Evolutionary conservation across 2,797 vertebrate genomes (phyloP).

Genomic region (Epinephelus awoara): DNA sequence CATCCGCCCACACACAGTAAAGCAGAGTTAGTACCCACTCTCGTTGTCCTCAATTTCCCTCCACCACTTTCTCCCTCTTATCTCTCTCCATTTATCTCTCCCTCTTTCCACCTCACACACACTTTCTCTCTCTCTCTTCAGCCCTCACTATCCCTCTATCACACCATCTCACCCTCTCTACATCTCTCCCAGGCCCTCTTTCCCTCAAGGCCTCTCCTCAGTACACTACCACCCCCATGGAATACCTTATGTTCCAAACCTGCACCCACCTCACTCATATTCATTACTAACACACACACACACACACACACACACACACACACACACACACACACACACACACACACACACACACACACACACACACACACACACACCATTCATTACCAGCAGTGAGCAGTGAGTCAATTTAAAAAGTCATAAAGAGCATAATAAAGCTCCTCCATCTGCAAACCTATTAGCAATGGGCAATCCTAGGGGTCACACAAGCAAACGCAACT

Average conservation of each 20-base stretch:
- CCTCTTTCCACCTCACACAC: background rate
- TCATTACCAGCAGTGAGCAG: conserved; percentile 54
- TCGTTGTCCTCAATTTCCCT: conserved; percentile 52
- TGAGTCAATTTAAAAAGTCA: conserved; percentile 73
- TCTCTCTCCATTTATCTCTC: conserved; percentile 2
- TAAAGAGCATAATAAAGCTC: conserved; percentile 73
- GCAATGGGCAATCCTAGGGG: conserved; percentile 50
- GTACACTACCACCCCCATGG: conserved; percentile 28
- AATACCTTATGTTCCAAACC: conserved; percentile 58
- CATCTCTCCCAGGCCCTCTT: conserved; percentile 7
- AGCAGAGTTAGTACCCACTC: conserved; percentile 45
- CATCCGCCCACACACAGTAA: conserved; percentile 45
- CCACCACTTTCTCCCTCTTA: conserved; percentile 22
- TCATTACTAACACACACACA: conserved; percentile 39
- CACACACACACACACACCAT: conserved; percentile 8
- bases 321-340: background rate
- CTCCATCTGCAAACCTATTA: conserved; percentile 71
- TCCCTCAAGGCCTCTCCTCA: conserved; percentile 50
- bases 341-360: conserved; percentile 16
- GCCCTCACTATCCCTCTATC: conserved; percentile 16
- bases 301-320: conserved; percentile 7
- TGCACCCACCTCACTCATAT: conserved; percentile 40
- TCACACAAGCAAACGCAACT: conserved; percentile 47
- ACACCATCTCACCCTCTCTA: conserved; percentile 16
- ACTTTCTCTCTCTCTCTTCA: background rate